Evolutionary conservation across 2,113 vertebrate genomes (phyloP).

Genomic region (Atractosteus spatula): DNA sequence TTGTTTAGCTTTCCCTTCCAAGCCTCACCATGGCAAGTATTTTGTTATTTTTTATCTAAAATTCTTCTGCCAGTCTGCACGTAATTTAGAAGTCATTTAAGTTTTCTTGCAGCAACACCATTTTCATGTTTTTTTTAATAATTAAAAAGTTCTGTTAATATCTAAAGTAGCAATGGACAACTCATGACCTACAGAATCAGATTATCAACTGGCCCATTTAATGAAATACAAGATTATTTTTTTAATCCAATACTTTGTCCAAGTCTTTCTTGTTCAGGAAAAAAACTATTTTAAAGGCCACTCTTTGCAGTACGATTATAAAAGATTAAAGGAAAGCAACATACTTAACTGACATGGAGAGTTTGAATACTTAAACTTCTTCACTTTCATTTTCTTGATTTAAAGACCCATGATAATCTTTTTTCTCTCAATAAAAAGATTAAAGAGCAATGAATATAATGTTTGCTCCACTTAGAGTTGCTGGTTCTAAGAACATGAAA

Average conservation of each 20-base stretch:
- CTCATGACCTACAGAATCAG: slow-evolving; percentile 11
- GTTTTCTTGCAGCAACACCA: no score
- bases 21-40: background rate
- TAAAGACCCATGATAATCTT: slow-evolving; percentile 13
- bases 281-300: slow-evolving; percentile 39
- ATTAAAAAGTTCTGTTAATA: slow-evolving; percentile 13
- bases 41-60: background rate
- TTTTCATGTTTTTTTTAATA: slow-evolving; percentile 14
- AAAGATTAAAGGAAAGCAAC: slow-evolving; percentile 34
- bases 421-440: slow-evolving; percentile 4
- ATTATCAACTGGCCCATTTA: slow-evolving; percentile 30
- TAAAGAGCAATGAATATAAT: slow-evolving; percentile 11
- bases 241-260: slow-evolving; percentile 28
- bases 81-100: no score
- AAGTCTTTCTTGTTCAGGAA: slow-evolving; percentile 28
- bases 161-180: slow-evolving; percentile 16
- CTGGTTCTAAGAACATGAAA: background rate
- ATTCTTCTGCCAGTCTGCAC: no score
- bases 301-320: slow-evolving; percentile 31
- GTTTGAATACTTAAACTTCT: slow-evolving; percentile 20
- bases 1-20: no score
- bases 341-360: slow-evolving; percentile 19
- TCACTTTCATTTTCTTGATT: slow-evolving; percentile 4
- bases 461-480: background rate
- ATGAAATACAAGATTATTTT: slow-evolving; percentile 25